These are phyloP conservation scores for Bombus affinis DNA, from an alignment of 1,140 invertebrate genomes.

Conservation along the genomic window DNA sequence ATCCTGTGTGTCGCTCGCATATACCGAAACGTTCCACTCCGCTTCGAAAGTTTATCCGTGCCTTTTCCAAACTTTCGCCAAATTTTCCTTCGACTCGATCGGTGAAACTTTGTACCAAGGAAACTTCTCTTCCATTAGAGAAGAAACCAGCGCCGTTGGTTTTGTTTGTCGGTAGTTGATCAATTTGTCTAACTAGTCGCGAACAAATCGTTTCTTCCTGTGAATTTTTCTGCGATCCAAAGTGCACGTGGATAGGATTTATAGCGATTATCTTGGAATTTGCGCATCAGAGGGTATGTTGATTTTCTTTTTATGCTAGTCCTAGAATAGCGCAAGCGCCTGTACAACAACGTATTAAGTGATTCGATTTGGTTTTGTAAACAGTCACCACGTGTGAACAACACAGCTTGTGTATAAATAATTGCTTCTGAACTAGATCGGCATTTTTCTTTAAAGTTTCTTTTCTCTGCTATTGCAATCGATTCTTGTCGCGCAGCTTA, in stretches of 20 bases:
- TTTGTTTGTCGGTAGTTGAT: too few relatives aligned
- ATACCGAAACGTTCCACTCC: slow-evolving; percentile 9
- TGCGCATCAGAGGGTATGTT: slow-evolving; percentile 1
- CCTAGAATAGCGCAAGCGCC: neutral
- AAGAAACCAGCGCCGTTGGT: neutral
- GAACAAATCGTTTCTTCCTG: neutral
- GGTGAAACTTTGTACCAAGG: too few relatives aligned
- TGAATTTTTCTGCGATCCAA: neutral
- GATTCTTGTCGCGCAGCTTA: too few relatives aligned
- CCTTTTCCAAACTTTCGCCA: neutral
- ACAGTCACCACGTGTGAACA: neutral
- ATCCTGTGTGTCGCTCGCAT: slow-evolving; percentile 68
- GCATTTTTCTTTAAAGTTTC: too few relatives aligned
- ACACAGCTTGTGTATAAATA: too few relatives aligned
- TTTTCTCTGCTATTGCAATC: too few relatives aligned
- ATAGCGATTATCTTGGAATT: neutral
- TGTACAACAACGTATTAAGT: too few relatives aligned
- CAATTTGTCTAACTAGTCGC: too few relatives aligned
- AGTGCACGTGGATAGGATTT: slow-evolving; percentile 33
- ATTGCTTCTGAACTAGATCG: too few relatives aligned
- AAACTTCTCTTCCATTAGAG: neutral
- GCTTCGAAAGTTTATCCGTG: neutral
- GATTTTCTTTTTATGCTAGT: neutral
- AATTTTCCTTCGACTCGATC: neutral
- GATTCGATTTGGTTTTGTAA: too few relatives aligned